Evolutionary conservation across 2,113 vertebrate genomes (phyloP).

Genomic region (Lichenostomus cassidix): DNA sequence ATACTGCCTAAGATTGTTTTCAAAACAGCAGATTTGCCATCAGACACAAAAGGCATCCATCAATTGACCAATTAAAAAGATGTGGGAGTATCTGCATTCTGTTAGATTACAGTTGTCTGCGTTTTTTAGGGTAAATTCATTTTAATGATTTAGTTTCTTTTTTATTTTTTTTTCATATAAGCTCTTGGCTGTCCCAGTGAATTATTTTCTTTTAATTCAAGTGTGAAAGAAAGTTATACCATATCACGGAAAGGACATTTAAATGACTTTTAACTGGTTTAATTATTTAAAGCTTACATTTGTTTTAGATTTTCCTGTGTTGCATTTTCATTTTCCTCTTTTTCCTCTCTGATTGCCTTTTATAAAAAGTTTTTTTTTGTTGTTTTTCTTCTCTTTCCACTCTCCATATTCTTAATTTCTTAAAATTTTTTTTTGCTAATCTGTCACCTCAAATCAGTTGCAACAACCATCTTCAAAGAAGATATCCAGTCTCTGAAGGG

Average conservation of each 20-base stretch:
- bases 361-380: not conserved
- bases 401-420: not conserved
- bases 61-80: constrained; percentile 4
- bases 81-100: not conserved
- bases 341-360: not conserved
- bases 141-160: not conserved
- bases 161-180: not conserved
- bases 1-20: not conserved
- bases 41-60: not conserved
- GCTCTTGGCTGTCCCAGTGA: not conserved
- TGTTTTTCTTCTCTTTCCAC: not conserved
- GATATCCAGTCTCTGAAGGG: not conserved
- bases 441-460: not conserved
- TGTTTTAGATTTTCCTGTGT: not conserved
- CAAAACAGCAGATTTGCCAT: constrained; percentile 2
- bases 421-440: not conserved
- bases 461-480: not conserved
- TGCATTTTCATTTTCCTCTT: not conserved
- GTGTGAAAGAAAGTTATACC: not conserved
- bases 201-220: not conserved
- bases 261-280: not conserved
- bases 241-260: not conserved
- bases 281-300: not conserved
- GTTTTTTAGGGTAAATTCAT: not conserved
- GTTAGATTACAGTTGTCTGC: not conserved